Evolutionary conservation across 2,797 vertebrate genomes (phyloP).

Genomic region (Sebastes trivittatus): DNA sequence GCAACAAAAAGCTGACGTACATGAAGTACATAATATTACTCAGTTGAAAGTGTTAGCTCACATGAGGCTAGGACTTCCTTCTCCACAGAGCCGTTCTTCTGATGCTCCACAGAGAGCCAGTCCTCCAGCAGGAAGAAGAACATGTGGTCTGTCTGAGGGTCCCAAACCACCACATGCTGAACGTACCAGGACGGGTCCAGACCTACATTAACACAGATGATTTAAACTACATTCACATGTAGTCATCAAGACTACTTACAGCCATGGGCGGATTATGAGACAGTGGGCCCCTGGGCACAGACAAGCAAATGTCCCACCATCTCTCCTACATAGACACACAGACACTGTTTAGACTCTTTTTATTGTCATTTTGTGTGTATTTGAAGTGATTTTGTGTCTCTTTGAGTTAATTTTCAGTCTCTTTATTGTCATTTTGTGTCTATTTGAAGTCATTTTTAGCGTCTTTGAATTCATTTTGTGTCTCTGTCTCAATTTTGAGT

Average conservation of each 20-base stretch:
- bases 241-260: not conserved
- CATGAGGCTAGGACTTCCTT: conserved; percentile 85
- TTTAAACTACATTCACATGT: not conserved
- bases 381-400: rapidly evolving
- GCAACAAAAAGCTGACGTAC: not conserved
- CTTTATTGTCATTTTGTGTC: too few relatives aligned
- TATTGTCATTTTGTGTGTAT: not conserved
- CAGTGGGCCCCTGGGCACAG: not conserved
- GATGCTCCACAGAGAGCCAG: conserved; percentile 87
- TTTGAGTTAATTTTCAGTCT: rapidly evolving
- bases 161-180: conserved; percentile 86
- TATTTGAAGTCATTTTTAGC: rapidly evolving
- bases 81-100: conserved; percentile 80
- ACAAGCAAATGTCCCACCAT: rapidly evolving
- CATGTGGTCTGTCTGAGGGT: conserved; percentile 83
- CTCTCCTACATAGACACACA: too few relatives aligned
- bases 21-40: not conserved
- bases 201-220: conserved; percentile 59
- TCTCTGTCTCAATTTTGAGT: too few relatives aligned
- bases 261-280: not conserved
- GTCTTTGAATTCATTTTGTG: too few relatives aligned
- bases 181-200: conserved; percentile 86
- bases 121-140: conserved; percentile 87
- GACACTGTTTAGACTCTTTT: too few relatives aligned
- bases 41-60: conserved; percentile 52